Evolutionary conservation across 2,888 invertebrate species (phyloP), one percentile per base, ranked within the genome.

Genomic region (Heliconius aoede): DNA sequence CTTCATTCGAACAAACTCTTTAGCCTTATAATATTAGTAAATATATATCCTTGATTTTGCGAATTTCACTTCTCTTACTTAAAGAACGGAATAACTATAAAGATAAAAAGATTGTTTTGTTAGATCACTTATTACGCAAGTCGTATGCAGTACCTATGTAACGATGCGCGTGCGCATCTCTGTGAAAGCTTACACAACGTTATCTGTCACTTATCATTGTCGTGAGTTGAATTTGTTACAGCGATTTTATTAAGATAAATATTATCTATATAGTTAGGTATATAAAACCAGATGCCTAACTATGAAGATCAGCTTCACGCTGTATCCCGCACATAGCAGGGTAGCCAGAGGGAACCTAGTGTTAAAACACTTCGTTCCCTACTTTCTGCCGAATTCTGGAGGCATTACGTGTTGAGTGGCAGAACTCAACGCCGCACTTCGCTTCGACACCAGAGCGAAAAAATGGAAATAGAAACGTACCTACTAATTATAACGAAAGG

Each of bases 181-280:
- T 72, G 21, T 28, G 30, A 71, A 67, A 71, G 71, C 78, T 78
- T 78, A 73, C 76, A 76, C 72, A 76, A 76, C 15, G 51, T 28
- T 76, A 78, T 75, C 77, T 67, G 58, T 67, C 65, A 15, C 26
- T 61, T 67, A 75, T 78, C 71, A 40, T 60, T 67, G 65, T 36
- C 73, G 28, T 21, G 21, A 28, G 32, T 69, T 64, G 68, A 73
- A 55, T 75, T 58, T 74, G 28, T 61, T 13, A 13, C 24, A 61
- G 62, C 61, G 28, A 64, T 73, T 62, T 46, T 73, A 65, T 46
- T 8, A 46, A 46, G 21, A 21, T 21, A 21, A 46, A 46, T 21
- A 7, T 46, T 2, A 21, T 46, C 46, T 46, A 46, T 46, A 46
- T 40, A 40, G 11, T 11, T 46, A 8, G 7, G 1, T 21, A 8